phyloP scores from a whole-genome alignment of 2,797 vertebrate species.

The Squalus acanthias region DNA sequence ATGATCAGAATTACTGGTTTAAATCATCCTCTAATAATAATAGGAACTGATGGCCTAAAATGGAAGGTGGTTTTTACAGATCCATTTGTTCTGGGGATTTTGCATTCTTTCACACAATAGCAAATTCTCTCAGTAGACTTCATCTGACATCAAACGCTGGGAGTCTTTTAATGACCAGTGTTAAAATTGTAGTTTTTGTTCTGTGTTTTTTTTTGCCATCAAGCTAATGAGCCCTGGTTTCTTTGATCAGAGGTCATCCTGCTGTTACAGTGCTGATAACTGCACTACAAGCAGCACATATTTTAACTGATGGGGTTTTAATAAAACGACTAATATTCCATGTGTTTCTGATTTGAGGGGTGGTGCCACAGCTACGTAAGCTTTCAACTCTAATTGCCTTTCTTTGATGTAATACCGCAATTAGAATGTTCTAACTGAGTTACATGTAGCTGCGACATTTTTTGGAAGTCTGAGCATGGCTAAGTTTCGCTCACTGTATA shows the following conservation, averaged over 20 bases:
- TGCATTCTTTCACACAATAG: not conserved
- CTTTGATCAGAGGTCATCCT: constrained; percentile 34
- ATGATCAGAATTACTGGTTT: not conserved
- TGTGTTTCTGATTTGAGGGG: constrained; percentile 11
- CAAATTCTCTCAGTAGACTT: constrained; percentile 2
- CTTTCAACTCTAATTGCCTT: constrained; percentile 16
- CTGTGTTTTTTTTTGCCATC: not conserved
- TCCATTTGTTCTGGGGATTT: not conserved
- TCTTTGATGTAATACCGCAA: constrained; percentile 30
- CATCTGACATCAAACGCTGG: not conserved
- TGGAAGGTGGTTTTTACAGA: not conserved
- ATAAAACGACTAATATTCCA: constrained; percentile 21
- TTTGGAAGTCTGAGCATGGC: not conserved
- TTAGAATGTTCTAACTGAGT: constrained; percentile 7
- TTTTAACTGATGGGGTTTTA: constrained; percentile 22
- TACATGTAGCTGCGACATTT: not conserved
- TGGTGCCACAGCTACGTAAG: not conserved
- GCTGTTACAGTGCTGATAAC: constrained; percentile 12
- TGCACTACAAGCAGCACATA: not conserved
- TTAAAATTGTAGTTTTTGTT: constrained; percentile 20
- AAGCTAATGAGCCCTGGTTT: not conserved
- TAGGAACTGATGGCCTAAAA: not conserved
- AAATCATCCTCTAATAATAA: not conserved
- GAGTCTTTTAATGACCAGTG: constrained; percentile 34
- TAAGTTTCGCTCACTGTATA: not conserved